Conservation (phyloP, 2,797 vertebrate genomes). For the Argyrosomus regius region DNA sequence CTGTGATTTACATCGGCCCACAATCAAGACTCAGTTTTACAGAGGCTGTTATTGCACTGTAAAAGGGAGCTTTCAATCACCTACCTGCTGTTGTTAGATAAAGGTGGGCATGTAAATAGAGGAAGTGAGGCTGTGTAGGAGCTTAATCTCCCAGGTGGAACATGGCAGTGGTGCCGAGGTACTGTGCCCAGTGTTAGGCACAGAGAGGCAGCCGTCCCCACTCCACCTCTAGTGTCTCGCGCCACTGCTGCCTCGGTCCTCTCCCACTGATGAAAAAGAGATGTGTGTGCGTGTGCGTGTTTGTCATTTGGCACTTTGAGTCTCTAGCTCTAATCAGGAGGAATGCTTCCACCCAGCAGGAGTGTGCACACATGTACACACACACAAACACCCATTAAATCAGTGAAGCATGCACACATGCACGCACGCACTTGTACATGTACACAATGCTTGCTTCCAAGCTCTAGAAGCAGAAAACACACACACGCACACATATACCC, state of each 20-base stretch:
- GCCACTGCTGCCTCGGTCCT: constrained; percentile 55
- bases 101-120: constrained; percentile 77
- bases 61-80: constrained; percentile 76
- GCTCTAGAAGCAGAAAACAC: constrained; percentile 44
- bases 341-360: constrained; percentile 58
- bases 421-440: constrained; percentile 40
- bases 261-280: constrained; percentile 73
- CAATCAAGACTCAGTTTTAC: constrained; percentile 78
- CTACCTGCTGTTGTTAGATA: constrained; percentile 78
- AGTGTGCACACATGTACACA: constrained; percentile 43
- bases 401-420: constrained; percentile 53
- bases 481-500: constrained; percentile 14
- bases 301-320: constrained; percentile 68
- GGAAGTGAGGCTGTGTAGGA: constrained; percentile 58
- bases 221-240: constrained; percentile 61
- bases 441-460: constrained; percentile 58
- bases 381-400: constrained; percentile 54
- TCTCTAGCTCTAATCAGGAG: constrained; percentile 74
- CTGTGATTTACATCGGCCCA: constrained; percentile 74
- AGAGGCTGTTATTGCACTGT: constrained; percentile 71
- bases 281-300: constrained; percentile 46
- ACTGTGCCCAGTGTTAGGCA: constrained; percentile 50
- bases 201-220: constrained; percentile 54
- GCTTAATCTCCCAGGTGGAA: constrained; percentile 71
- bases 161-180: constrained; percentile 50